Conservation (phyloP, 2,113 vertebrate genomes). For the Anthoscopus minutus region DNA sequence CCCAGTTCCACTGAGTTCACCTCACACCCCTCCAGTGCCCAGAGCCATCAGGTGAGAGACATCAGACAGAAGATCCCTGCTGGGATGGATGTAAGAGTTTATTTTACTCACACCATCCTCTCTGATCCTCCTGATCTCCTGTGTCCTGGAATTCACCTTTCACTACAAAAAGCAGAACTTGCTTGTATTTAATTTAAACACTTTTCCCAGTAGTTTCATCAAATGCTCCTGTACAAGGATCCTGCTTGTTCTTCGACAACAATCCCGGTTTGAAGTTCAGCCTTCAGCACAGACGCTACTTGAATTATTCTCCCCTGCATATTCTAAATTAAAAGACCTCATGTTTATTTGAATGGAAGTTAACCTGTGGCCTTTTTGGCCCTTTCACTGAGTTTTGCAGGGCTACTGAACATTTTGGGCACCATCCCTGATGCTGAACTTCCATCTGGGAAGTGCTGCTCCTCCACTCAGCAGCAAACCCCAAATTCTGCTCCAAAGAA, state of each 20-base stretch:
- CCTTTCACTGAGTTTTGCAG: not conserved
- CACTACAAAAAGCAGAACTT: not conserved
- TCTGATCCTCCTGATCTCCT: not conserved
- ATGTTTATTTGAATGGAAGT: too few species aligned
- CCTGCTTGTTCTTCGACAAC: not conserved
- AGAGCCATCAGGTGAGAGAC: not conserved
- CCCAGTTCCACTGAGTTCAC: not conserved
- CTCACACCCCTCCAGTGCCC: not conserved
- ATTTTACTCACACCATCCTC: not conserved
- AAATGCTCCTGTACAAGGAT: not conserved
- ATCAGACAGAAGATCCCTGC: not conserved
- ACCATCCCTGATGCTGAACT: not conserved
- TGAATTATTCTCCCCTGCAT: not conserved
- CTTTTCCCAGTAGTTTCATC: not conserved
- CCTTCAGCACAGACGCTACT: not conserved
- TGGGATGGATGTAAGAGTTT: not conserved
- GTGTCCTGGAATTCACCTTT: not conserved
- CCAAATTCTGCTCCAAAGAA: slow-evolving; percentile 1
- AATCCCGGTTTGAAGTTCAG: not conserved
- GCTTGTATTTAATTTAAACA: not conserved
- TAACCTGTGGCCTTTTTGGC: accelerated
- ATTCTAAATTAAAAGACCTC: not conserved
- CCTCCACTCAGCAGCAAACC: not conserved
- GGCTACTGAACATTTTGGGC: not conserved
- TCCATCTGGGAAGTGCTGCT: not conserved